Base-by-base conservation (phyloP, 2,888 invertebrate species). In the Meiosimyza platycephala region DNA sequence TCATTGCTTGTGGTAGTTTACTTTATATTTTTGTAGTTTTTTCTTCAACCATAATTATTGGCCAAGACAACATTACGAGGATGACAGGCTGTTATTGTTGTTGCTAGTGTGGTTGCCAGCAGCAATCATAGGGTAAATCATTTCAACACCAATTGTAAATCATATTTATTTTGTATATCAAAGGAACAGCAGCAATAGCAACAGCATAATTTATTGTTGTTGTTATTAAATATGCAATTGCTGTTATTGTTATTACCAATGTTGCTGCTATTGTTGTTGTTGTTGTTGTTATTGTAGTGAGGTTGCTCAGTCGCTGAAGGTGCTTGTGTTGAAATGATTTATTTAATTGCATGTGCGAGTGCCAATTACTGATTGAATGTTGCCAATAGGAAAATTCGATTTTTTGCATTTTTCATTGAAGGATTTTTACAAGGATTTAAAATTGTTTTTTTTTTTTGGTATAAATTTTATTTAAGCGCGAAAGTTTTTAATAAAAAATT, bases 111-210 rank as follows among this genome's bases (percentile, higher is more conserved):
- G 9, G 16, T 22, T 33, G 65, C 51, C 65, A 7, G 65, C 28
- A 51, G 28, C 51, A 22, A 28, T 47, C 22, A 22, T 65, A 51
- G 22, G 22, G 28, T 52, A 12, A 18, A 16, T 51, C 51, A 51
- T 51, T 64, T 64, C 64, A 65, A 52, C 50, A 51, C 51, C 65
- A 65, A 65, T 65, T 51, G 65, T 66, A 66, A 66, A 66, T 66
- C 66, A 66, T 66, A 66, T 66, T 66, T 55, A 66, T 66, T 65
- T 65, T 65, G 51, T 65, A 33, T 33, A 51, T 51, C 18, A 22
- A 65, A 40, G 22, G 13, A 47, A 15, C 40, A 15, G 40, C 48
- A 28, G 28, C 28, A 28, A 28, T 28, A 28, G 3, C 13, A 9
- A 48, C 16, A 48, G n/a, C 7, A 5, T 18, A 57, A 57, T 62